Conservation (phyloP, 2,113 vertebrate genomes). For the Saguinus midas region DNA sequence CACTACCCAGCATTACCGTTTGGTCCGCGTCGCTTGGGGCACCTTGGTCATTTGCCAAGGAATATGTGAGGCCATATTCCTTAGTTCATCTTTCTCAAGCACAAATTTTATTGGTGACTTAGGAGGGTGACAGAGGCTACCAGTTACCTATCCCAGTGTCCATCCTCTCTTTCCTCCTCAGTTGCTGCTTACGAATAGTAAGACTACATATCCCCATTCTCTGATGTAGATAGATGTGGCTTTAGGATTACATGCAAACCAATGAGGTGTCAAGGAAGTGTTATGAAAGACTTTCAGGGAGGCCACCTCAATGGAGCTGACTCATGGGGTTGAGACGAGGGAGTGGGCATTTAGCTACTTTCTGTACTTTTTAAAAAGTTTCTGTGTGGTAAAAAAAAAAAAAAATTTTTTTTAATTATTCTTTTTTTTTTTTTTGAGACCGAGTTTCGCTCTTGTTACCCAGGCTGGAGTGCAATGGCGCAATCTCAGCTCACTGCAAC, state of each 20-base stretch:
- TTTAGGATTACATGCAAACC: not conserved
- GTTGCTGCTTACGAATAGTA: no score
- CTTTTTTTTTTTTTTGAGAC: not conserved
- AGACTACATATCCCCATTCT: not conserved
- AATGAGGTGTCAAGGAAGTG: not conserved
- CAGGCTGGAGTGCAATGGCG: no score
- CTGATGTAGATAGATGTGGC: not conserved
- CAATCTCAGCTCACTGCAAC: no score
- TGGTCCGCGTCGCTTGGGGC: not conserved
- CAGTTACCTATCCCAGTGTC: no score
- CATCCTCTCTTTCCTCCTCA: no score
- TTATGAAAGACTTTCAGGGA: not conserved
- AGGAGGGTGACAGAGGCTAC: no score
- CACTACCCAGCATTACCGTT: not conserved
- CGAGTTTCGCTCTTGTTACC: no score
- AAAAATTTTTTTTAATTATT: not conserved
- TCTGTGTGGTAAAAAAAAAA: not conserved
- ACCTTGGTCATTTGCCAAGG: no score
- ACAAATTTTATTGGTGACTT: no score
- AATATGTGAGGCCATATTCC: no score
- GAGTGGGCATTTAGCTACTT: not conserved
- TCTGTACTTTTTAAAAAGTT: not conserved
- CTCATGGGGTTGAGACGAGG: not conserved
- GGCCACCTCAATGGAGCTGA: not conserved
- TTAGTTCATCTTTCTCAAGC: no score